phyloP scores from a whole-genome alignment of 2,113 vertebrate genomes.

The Variabilichromis moorii region DNA sequence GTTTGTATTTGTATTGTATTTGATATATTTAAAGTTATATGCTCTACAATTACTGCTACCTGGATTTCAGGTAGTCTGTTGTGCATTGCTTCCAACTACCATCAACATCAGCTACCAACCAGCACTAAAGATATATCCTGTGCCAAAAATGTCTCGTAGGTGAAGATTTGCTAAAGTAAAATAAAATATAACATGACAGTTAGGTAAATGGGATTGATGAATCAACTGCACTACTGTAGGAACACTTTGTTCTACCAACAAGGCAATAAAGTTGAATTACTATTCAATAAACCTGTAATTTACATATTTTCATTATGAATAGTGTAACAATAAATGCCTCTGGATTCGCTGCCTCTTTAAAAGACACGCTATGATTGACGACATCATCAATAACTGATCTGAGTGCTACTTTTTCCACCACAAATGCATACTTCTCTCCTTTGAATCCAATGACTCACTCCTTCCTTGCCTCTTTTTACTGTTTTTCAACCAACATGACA shows the following conservation, averaged over 20 bases:
- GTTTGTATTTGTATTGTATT: not conserved
- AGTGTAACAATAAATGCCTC: not conserved
- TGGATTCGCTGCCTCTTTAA: not conserved
- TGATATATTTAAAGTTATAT: not conserved
- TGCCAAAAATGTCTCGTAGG: not conserved
- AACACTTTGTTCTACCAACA: not conserved
- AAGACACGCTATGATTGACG: not conserved
- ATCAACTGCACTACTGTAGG: not conserved
- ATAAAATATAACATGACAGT: not conserved
- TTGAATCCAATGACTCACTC: not conserved
- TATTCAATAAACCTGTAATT: not conserved
- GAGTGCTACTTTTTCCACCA: not conserved
- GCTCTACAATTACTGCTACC: not conserved
- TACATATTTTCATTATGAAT: not conserved
- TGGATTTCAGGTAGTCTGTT: not conserved
- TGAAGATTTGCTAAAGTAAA: not conserved
- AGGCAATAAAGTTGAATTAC: not conserved
- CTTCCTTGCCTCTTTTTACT: not conserved
- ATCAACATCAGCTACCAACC: not conserved
- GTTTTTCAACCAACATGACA: not conserved
- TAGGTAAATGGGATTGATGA: not conserved
- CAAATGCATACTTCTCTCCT: not conserved
- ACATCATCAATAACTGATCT: not conserved
- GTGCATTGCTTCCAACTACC: not conserved
- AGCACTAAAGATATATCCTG: not conserved